Conservation (phyloP, 2,888 invertebrate species). For the Apeira syringaria region DNA sequence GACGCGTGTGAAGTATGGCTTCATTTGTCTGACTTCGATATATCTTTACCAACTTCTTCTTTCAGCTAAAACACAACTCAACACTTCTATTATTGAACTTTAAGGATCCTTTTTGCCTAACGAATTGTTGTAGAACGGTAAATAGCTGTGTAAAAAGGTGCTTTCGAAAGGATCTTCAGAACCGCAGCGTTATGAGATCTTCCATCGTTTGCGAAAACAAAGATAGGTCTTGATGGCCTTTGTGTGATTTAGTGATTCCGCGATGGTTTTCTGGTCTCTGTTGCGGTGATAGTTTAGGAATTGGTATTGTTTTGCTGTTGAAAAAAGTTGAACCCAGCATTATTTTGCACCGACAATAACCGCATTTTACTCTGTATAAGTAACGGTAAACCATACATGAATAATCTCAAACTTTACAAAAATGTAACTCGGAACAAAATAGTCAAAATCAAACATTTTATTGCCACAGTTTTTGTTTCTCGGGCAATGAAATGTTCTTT, state of each 20-base stretch:
- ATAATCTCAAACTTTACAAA: too few species aligned
- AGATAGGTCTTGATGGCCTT: constrained; percentile 66
- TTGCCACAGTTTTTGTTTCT: too few species aligned
- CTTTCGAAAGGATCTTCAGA: constrained; percentile 60
- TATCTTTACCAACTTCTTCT: constrained; percentile 50
- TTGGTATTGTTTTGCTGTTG: constrained; percentile 19
- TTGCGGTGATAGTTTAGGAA: constrained; percentile 35
- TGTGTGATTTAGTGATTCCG: constrained; percentile 67
- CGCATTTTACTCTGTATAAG: too few species aligned
- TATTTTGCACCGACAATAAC: neutral
- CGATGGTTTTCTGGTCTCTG: constrained; percentile 30
- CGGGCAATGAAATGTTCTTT: too few species aligned
- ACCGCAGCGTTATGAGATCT: constrained; percentile 75
- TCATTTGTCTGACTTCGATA: constrained; percentile 80
- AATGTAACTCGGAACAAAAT: too few species aligned
- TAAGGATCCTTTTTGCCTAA: constrained; percentile 35
- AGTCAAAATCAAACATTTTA: too few species aligned
- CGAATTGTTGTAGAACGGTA: neutral
- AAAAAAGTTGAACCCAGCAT: neutral
- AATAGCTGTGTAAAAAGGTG: constrained; percentile 28
- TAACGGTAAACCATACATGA: too few species aligned
- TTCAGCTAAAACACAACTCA: constrained; percentile 10
- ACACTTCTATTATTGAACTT: constrained; percentile 5
- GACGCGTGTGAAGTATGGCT: constrained; percentile 73
- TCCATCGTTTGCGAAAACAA: constrained; percentile 71